Base-by-base conservation (phyloP, 2,797 vertebrate genomes). In the Sphenopsis melanotis region DNA sequence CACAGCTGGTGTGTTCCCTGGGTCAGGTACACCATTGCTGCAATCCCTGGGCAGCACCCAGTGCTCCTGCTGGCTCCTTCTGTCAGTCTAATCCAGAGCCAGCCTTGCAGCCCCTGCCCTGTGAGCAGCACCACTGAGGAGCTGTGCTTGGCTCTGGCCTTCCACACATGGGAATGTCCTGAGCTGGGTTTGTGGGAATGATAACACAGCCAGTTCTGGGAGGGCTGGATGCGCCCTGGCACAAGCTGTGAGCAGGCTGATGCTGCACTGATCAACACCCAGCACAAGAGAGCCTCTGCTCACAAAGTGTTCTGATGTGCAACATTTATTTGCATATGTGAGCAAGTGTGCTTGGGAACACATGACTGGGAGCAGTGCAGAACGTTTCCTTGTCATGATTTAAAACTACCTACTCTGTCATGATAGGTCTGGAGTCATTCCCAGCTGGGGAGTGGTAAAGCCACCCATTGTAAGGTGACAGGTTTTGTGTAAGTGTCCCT, bases 301-400 rank as follows among this genome's bases (percentile, higher is more conserved):
- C 85, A 96, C 50, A 37, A 63, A 72, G 75, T 52, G 78, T 82
- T 91, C 34, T 1, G 26, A 18, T 57, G 80, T 94, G 93, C 93
- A 94, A 79, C 41, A 8, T 70, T 72, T 26, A 49, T 93, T 77
- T 96, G 93, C 80, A 39, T 69, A 50, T 23, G 91, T 83, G 92
- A 95, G 89, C 80, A 9, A 24, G 57, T 57, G 89, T 91, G 92
- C 37, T 12, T 39, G 50, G 59, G 83, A 49, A 87, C 79, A 79
- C 87, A 29, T 2, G 3, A 26, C 65, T 37, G 79, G 91, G 68
- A 93, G 89, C 75, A 88, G 82, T 79, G 75, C 76, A 41, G 20
- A 9, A 10, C 14, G 1, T 56, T 21, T 46, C 56, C 66, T 70
- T 23, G 59, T 42, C 76, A 53, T 46, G 8, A 90, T 37, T 81